Evolutionary conservation across 2,797 vertebrate species (phyloP).

Genomic region (Acipenser ruthenus): DNA sequence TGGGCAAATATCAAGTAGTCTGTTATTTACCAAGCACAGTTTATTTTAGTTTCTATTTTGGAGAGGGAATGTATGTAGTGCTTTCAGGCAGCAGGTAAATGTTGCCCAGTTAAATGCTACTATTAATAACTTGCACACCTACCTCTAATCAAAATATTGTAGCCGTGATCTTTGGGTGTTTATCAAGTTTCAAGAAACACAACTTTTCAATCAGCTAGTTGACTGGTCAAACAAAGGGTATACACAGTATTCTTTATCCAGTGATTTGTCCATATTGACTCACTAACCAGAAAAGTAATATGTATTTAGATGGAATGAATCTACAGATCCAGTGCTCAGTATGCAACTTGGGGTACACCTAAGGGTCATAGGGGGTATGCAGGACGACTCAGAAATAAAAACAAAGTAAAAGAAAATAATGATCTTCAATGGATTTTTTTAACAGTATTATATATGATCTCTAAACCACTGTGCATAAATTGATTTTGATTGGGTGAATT

Average conservation of each 20-base stretch:
- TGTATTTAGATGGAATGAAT: neutral
- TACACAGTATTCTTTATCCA: neutral
- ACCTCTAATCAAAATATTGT: neutral
- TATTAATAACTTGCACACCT: neutral
- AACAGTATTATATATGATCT: too few relatives aligned
- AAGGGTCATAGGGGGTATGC: too few relatives aligned
- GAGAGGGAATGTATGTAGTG: neutral
- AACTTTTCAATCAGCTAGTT: neutral
- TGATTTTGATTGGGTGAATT: too few relatives aligned
- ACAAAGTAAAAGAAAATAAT: too few relatives aligned
- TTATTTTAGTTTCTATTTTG: neutral
- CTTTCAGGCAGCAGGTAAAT: constrained; percentile 1
- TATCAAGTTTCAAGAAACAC: neutral
- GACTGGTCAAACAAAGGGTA: neutral
- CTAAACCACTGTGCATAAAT: too few relatives aligned
- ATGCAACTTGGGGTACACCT: too few relatives aligned
- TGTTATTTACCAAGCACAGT: neutral
- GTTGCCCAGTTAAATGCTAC: neutral
- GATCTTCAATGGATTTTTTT: too few relatives aligned
- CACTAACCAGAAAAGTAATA: neutral
- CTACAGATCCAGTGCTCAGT: too few relatives aligned
- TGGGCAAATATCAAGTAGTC: neutral
- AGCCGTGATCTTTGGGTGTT: neutral
- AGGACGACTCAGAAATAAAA: too few relatives aligned
- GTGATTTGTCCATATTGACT: neutral